phyloP scores from a whole-genome alignment of 64 coral and sea anemone genomes.

The Pocillopora damicornis region DNA sequence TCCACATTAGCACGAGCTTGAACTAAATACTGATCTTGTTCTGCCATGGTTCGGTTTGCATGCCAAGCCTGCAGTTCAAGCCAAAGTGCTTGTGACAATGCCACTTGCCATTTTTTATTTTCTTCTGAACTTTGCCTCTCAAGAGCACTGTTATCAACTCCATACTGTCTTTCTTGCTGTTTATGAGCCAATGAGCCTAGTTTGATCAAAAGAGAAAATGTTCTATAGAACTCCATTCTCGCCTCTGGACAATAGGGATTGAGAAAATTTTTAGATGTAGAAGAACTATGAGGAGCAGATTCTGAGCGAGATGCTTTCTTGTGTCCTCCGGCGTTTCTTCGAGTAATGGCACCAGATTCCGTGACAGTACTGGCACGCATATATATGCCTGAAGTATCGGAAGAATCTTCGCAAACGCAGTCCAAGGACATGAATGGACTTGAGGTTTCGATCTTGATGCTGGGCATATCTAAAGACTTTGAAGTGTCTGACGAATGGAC shows the following conservation, averaged over 20 bases:
- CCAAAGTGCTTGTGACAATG: slow-evolving; percentile 82
- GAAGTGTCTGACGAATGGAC: slow-evolving; percentile 10
- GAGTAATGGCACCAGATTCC: slow-evolving; percentile 18
- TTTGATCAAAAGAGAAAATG: slow-evolving; percentile 83
- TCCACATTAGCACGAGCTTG: slow-evolving; percentile 62
- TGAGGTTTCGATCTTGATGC: slow-evolving; percentile 73
- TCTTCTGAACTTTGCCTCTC: slow-evolving; percentile 84
- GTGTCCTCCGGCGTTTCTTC: not conserved
- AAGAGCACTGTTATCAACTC: slow-evolving; percentile 11
- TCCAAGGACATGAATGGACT: slow-evolving; percentile 79
- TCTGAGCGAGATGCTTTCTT: slow-evolving; percentile 48
- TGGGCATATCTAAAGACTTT: slow-evolving; percentile 70
- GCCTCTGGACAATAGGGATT: slow-evolving; percentile 47
- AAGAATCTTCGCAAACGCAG: slow-evolving; percentile 54
- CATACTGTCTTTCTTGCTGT: slow-evolving; percentile 67
- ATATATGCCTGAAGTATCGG: not conserved
- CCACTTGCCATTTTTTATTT: slow-evolving; percentile 78
- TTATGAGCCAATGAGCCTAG: slow-evolving; percentile 76
- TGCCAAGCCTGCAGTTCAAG: slow-evolving; percentile 95
- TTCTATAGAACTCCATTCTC: slow-evolving; percentile 74
- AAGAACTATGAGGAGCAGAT: slow-evolving; percentile 33
- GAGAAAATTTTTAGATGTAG: slow-evolving; percentile 21
- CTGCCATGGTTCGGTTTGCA: slow-evolving; percentile 62
- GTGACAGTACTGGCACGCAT: not conserved
- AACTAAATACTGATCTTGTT: slow-evolving; percentile 80